A percentile compares a stretch with the other conserved stretches of the same genome.
Evolutionary conservation across 2,797 vertebrate species (phyloP).

Genomic region (Pelochelys cantorii): DNA sequence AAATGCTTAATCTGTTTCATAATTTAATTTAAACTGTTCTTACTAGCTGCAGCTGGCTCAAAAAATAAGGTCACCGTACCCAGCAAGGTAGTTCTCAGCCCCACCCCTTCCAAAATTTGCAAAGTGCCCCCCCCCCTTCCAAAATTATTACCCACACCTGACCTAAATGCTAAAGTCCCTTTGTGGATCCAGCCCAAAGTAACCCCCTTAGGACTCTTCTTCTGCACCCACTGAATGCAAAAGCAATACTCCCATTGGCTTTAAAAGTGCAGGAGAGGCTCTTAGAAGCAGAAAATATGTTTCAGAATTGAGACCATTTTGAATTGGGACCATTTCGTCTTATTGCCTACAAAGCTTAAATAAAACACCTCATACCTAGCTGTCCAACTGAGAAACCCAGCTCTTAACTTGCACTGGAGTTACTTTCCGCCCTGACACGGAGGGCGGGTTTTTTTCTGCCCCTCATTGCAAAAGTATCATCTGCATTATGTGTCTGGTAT

Average conservation of each 20-base stretch:
- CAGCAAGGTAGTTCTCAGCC: too few relatives aligned
- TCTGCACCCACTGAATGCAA: not conserved
- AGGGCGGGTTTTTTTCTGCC: not conserved
- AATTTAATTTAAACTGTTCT: too few relatives aligned
- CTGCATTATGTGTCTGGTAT: conserved; percentile 31
- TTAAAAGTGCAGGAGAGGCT: not conserved
- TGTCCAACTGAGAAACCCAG: conserved; percentile 55
- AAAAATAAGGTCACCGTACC: too few relatives aligned
- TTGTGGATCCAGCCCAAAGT: not conserved
- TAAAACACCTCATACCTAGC: not conserved
- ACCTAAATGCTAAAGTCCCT: too few relatives aligned
- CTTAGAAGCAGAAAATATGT: not conserved
- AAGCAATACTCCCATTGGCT: not conserved
- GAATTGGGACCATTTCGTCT: not conserved
- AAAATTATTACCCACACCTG: too few relatives aligned
- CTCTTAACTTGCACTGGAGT: conserved; percentile 35
- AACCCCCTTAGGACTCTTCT: not conserved
- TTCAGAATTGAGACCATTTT: not conserved
- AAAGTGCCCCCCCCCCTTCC: too few relatives aligned
- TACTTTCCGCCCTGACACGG: not conserved
- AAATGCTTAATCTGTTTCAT: too few relatives aligned
- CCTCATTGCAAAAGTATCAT: conserved; percentile 15
- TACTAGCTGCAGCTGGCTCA: too few relatives aligned
- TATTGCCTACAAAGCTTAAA: conserved; percentile 17
- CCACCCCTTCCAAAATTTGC: too few relatives aligned